Percentiles rank a stretch among this genome's conserved stretches.
Evolutionary conservation across 1,140 invertebrate species (phyloP).

Genomic region (Marisa cornuarietis): DNA sequence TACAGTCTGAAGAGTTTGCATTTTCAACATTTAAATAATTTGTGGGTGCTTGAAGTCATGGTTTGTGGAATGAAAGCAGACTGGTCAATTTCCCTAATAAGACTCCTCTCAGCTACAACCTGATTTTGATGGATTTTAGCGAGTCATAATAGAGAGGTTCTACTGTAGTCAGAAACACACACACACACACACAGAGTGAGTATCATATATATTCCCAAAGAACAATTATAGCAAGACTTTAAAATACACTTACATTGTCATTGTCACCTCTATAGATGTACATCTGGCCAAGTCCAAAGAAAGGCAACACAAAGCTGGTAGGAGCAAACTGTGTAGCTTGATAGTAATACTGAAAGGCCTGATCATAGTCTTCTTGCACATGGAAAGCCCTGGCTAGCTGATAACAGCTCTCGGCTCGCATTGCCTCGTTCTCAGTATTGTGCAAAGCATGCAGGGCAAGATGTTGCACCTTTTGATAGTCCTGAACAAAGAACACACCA

Average conservation of each 20-base stretch:
- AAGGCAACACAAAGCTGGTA: conserved; percentile 92
- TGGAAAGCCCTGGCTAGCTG: conserved; percentile 96
- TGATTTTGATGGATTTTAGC: too few relatives aligned
- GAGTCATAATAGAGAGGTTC: too few relatives aligned
- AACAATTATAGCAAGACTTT: too few relatives aligned
- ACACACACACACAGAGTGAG: too few relatives aligned
- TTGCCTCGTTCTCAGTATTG: conserved; percentile 98
- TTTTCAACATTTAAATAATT: too few relatives aligned
- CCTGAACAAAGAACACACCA: conserved; percentile 67
- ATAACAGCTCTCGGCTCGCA: conserved; percentile 98
- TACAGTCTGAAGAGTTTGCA: too few relatives aligned
- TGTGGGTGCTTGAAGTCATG: too few relatives aligned
- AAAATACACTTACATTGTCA: conserved; percentile 82
- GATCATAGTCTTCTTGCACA: conserved; percentile 94
- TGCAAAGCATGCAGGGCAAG: conserved; percentile 97
- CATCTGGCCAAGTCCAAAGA: conserved; percentile 99
- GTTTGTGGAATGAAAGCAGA: too few relatives aligned
- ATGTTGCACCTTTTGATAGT: conserved; percentile 95
- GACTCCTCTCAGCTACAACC: too few relatives aligned
- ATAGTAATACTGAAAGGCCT: conserved; percentile 99
- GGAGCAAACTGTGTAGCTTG: conserved; percentile 98
- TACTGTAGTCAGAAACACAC: too few relatives aligned
- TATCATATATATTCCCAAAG: too few relatives aligned
- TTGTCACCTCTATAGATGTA: conserved; percentile 97
- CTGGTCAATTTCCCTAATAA: too few relatives aligned